Percentiles rank a stretch among this genome's conserved stretches.
Evolutionary conservation across 2,888 invertebrate genomes (phyloP).

Genomic region (Masnerella sp.): DNA sequence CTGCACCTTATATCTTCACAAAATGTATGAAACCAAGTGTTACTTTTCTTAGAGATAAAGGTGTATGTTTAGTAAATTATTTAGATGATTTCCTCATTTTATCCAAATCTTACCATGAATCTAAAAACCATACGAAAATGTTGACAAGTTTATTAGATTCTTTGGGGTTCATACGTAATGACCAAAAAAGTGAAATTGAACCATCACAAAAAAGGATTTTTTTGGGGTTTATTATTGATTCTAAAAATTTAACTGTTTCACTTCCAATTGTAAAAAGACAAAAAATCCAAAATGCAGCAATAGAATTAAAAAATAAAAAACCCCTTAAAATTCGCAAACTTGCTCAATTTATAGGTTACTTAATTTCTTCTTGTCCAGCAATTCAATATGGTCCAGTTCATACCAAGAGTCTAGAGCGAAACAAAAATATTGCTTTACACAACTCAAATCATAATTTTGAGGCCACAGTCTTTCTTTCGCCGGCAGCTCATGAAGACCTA

Average conservation of each 20-base stretch:
- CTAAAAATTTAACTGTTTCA: background rate
- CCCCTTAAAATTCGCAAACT: background rate
- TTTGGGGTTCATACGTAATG: conserved; percentile 33
- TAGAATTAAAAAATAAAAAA: background rate
- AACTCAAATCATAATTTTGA: conserved; percentile 10
- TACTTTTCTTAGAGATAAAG: conserved; percentile 9
- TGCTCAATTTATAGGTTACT: background rate
- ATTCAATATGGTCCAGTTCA: background rate
- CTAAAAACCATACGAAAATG: background rate
- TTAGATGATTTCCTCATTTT: conserved; percentile 47
- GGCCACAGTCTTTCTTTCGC: background rate
- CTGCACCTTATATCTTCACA: conserved; percentile 48
- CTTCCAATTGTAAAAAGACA: background rate
- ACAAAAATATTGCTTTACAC: conserved; percentile 1
- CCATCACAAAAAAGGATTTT: conserved; percentile 5
- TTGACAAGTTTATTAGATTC: conserved; percentile 12
- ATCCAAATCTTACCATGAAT: background rate
- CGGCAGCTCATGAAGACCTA: background rate
- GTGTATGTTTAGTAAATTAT: conserved; percentile 32
- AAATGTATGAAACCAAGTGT: conserved; percentile 49
- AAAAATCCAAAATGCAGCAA: background rate
- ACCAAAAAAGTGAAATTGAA: background rate
- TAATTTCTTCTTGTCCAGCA: conserved; percentile 4
- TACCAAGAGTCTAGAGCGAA: background rate
- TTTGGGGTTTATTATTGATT: conserved; percentile 22